Percentiles rank a stretch among this genome's conserved stretches.
Evolutionary conservation across 2,888 invertebrate genomes (phyloP).

Genomic region (Ophioninae sp.): DNA sequence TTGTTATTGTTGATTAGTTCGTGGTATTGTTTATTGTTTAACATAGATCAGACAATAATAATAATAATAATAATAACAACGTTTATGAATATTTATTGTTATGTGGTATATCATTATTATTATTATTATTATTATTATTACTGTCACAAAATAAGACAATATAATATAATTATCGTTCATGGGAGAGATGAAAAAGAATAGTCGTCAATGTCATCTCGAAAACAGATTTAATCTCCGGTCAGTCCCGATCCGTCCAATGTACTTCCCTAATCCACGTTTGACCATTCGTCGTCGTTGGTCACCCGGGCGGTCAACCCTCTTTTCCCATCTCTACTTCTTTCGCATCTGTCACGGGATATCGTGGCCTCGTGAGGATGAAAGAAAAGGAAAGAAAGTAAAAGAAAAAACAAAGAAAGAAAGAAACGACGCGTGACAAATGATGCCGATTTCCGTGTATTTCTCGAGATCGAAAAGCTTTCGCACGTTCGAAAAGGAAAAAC

Average conservation of each 20-base stretch:
- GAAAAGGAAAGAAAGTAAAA: background rate
- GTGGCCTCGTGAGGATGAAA: background rate
- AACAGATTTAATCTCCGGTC: conserved; percentile 64
- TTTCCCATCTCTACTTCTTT: conserved; percentile 2
- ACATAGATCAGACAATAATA: too few relatives aligned
- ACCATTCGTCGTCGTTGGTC: conserved; percentile 67
- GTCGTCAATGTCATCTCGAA: conserved; percentile 72
- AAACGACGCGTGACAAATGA: conserved; percentile 66
- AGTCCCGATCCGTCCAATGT: conserved; percentile 67
- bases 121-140: background rate
- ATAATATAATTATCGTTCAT: background rate
- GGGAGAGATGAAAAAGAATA: conserved; percentile 19
- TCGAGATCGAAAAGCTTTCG: conserved; percentile 49
- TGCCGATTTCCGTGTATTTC: conserved; percentile 64
- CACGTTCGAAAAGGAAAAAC: conserved; percentile 26
- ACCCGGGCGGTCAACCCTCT: conserved; percentile 33
- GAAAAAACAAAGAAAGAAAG: conserved; percentile 3
- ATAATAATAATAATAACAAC: too few relatives aligned
- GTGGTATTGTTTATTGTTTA: too few relatives aligned
- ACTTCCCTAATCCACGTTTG: conserved; percentile 72
- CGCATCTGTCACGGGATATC: background rate
- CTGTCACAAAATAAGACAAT: background rate
- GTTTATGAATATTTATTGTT: too few relatives aligned
- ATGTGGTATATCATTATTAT: background rate
- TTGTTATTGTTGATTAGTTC: background rate